These are phyloP conservation scores for Gymnopithys bicolor DNA, from an alignment of 2,797 vertebrate genomes.

Conservation along the genomic window DNA sequence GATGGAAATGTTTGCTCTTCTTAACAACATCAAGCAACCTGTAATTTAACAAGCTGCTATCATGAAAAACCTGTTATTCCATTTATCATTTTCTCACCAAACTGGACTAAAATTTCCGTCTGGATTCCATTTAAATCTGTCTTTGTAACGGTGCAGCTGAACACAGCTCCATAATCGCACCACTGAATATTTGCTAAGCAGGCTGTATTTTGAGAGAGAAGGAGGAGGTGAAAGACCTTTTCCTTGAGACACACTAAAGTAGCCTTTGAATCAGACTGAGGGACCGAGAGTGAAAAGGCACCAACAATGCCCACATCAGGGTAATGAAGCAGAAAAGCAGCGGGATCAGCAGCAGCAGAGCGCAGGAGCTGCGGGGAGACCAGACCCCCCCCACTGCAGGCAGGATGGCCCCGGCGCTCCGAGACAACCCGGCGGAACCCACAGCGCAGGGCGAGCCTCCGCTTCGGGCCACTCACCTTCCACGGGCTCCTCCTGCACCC, in stretches of 20 bases:
- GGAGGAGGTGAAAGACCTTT: conserved; percentile 31
- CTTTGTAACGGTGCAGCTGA: conserved; percentile 23
- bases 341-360: conserved; percentile 33
- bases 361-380: neutral
- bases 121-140: conserved; percentile 54
- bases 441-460: fast-evolving
- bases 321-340: conserved; percentile 69
- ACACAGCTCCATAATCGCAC: conserved; percentile 3
- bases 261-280: conserved; percentile 45
- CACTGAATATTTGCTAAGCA: conserved; percentile 4
- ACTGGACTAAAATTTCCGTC: conserved; percentile 33
- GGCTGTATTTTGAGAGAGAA: neutral
- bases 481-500: neutral
- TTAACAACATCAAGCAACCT: conserved; percentile 1
- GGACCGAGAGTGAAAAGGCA: conserved; percentile 39
- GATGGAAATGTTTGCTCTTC: conserved; percentile 14
- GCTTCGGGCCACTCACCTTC: neutral
- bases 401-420: conserved; percentile 11
- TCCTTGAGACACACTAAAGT: conserved; percentile 1
- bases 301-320: conserved; percentile 49
- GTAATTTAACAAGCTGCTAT: conserved; percentile 21
- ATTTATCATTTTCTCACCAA: conserved; percentile 28
- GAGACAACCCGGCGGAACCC: neutral
- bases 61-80: conserved; percentile 20
- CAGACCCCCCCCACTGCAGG: neutral